Evolutionary conservation across 92 coral and sea anemone genomes (phyloP).

Genomic region (Palythoa heliodiscus): DNA sequence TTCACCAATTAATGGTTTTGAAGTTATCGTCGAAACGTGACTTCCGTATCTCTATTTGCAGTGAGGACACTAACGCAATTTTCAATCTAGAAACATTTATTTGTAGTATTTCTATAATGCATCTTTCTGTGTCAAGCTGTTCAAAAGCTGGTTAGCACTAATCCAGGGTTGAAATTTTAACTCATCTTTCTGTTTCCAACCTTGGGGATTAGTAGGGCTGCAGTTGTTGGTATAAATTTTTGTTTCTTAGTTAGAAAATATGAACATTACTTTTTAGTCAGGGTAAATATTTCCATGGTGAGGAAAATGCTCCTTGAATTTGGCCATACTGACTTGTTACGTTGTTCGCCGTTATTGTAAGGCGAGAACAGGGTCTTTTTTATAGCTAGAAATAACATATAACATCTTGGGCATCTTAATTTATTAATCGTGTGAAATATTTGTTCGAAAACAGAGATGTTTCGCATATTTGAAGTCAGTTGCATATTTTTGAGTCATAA

Average conservation of each 20-base stretch:
- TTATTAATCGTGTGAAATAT: not conserved
- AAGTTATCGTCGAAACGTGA: not conserved
- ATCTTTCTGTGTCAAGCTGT: not conserved
- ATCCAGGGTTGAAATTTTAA: no score
- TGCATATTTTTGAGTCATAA: slow-evolving; percentile 7
- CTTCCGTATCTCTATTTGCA: not conserved
- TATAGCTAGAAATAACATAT: not conserved
- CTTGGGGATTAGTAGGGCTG: no score
- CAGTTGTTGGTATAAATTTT: no score
- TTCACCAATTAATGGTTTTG: not conserved
- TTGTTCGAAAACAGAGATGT: not conserved
- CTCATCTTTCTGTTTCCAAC: no score
- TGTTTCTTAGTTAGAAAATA: no score
- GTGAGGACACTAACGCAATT: not conserved
- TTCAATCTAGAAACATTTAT: not conserved
- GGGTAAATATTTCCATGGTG: no score
- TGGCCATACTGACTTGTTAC: no score
- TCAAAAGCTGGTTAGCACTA: not conserved
- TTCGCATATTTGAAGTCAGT: slow-evolving; percentile 2
- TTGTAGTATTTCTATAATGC: not conserved
- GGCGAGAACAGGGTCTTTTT: not conserved
- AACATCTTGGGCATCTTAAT: not conserved
- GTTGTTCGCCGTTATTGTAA: no score
- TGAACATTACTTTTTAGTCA: no score
- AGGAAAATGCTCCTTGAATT: no score